phyloP scores from a whole-genome alignment of 1,140 invertebrate genomes.

The Diuraphis noxia region DNA sequence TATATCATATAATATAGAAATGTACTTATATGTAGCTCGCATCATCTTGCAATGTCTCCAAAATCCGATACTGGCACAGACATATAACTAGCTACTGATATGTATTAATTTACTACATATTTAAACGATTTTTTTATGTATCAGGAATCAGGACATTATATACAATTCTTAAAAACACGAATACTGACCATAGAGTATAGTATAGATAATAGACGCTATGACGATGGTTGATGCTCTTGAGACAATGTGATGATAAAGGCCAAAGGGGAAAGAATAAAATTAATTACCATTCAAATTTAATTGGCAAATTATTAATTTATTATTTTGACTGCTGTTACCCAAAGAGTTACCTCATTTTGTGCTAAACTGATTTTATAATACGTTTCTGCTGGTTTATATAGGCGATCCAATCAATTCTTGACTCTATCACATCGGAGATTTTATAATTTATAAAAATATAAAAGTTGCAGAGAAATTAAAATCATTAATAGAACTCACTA shows the following conservation, averaged over 20 bases:
- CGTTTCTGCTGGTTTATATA: not conserved
- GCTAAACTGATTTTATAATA: not conserved
- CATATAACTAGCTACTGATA: too few species aligned
- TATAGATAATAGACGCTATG: too few species aligned
- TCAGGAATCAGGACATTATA: not conserved
- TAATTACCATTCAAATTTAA: too few species aligned
- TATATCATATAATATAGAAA: too few species aligned
- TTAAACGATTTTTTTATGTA: not conserved
- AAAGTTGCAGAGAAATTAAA: not conserved
- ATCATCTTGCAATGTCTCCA: too few species aligned
- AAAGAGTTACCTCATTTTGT: not conserved
- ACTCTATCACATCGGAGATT: not conserved
- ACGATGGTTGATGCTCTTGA: not conserved
- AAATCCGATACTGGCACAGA: too few species aligned
- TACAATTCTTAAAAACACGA: not conserved
- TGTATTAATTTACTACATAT: too few species aligned
- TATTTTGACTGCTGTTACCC: not conserved
- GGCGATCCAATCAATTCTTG: not conserved
- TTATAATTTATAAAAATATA: not conserved
- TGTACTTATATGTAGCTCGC: too few species aligned
- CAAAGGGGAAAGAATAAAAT: not conserved
- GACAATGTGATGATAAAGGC: not conserved
- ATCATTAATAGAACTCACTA: not conserved
- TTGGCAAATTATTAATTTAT: not conserved
- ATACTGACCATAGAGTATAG: not conserved